Conservation (phyloP, 2,888 invertebrate species). For the Nebria brevicollis region DNA sequence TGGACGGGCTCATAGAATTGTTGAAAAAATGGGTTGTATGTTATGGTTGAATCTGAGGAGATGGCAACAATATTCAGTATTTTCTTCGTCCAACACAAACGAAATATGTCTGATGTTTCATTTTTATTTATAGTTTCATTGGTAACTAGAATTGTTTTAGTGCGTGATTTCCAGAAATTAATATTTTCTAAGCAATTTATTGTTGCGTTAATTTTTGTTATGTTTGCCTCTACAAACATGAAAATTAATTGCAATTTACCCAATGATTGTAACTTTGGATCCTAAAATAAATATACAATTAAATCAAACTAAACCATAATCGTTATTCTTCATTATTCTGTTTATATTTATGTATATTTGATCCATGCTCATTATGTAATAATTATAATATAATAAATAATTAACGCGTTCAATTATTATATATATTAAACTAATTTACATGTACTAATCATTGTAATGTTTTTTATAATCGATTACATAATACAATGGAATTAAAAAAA, state of each 20-base stretch:
- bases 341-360: too few species aligned
- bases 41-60: conserved; percentile 12
- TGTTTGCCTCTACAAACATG: conserved; percentile 27
- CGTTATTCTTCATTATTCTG: too few species aligned
- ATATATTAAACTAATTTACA: too few species aligned
- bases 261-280: background rate
- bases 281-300: conserved; percentile 19
- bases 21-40: conserved; percentile 34
- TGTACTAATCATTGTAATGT: too few species aligned
- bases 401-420: too few species aligned
- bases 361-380: too few species aligned
- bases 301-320: too few species aligned
- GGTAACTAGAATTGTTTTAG: conserved; percentile 24
- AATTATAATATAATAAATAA: too few species aligned
- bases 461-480: too few species aligned
- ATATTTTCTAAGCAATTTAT: conserved; percentile 30
- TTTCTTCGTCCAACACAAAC: conserved; percentile 29
- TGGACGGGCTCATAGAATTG: conserved; percentile 15
- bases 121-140: background rate
- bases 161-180: conserved; percentile 29
- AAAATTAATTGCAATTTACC: conserved; percentile 22
- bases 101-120: conserved; percentile 23
- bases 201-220: conserved; percentile 17
- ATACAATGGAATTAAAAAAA: too few species aligned
- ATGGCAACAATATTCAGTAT: conserved; percentile 23